Evolutionary conservation across 2,888 invertebrate genomes (phyloP), one percentile per base, ranked within the genome.

Genomic region (Abscondita cerata): DNA sequence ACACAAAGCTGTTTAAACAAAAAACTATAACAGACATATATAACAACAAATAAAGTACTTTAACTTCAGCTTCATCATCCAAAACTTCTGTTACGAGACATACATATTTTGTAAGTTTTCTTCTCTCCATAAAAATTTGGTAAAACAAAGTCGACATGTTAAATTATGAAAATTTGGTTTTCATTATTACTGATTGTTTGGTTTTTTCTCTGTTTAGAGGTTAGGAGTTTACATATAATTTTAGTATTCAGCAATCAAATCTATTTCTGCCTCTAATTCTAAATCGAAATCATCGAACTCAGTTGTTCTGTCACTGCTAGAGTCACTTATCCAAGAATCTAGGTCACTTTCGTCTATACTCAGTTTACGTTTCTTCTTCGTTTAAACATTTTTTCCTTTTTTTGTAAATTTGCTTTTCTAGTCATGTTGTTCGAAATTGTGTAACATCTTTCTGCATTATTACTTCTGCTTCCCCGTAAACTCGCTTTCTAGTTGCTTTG

Each of bases 321-420:
- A 3, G 51, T 58, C 58, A 51, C 58, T 58, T 58, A 41, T 51
- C 51, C 40, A 58, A 51, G 38, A 57, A 20, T 57, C 48, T 38
- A 57, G 38, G 38, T 57, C 57, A 54, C 59, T 59, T 59, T 54
- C 59, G 50, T 59, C 56, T 56, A 50, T 48, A 56, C 56, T 56
- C 48, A 36, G 52, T 59, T 52, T 59, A 46, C 46, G 44, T 46
- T 36, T 33, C 44, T 25, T 18, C 12, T 46, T 18, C 18, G 18
- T 46, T 46, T 15, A 19, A 46, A 16, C 18, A 11, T 19, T 19
- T 15, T 59, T 52, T 46, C 46, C 52, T 52, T 59, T 25, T 52
- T 52, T 52, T 19, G 46, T 15, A 52, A 41, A 33, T 19, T 46
- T 59, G n/a, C 25, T 40, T 34, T 33, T 52, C 31, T 36, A 46